Base-by-base conservation (phyloP, 2,797 vertebrate species). In the Gallinago nigripennis region DNA sequence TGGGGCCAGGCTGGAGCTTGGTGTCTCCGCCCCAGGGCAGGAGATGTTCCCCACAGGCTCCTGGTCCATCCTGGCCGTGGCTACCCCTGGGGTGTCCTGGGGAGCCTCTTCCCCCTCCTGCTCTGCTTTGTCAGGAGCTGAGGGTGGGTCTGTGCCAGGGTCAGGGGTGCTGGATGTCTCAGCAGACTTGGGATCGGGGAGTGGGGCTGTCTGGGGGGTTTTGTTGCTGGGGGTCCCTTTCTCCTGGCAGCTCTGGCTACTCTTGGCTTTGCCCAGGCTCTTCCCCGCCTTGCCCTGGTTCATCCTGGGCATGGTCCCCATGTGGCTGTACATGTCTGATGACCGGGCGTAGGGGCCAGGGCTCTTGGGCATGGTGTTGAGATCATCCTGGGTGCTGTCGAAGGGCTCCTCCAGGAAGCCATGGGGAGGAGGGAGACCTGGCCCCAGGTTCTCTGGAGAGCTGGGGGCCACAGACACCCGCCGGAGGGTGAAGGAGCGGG, bases 271-370 rank as follows among this genome's bases (percentile, higher is more conserved):
- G 78, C 43, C 68, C 20, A 72, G 50, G 61, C 7, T 89, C 98
- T 64, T 98, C 87, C 82, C 54, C 86, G 93, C 83, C 95, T 93
- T 77, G 18, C 80, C 92, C 43, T 96, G 82, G 33, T 61, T 96
- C 50, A 97, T 93, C n/a, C 99, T 98, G 25, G 99, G 99, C 98
- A 99, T 98, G 31, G 99, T 99, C 28, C 99, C 99, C 97, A 99
- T 97, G 90, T 99, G 99, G 39, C 98, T 99, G 94, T 99, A 99
- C 98, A 97, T 98, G 78, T 99, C 98, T 0, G 98, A 99, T 2
- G 99, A 99, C 31, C 98, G 97, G 48, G 98, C 98, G 0, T 99
- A 99, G 90, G 98, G 97, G 33, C 97, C 96, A 1, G 98, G 95
- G 20, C 98, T 98, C 86, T 98, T 98, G 69, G 98, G 97, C 13